These are phyloP conservation scores for Drosophila demipolita DNA, from an alignment of 2,888 invertebrate species.

Conservation along the genomic window DNA sequence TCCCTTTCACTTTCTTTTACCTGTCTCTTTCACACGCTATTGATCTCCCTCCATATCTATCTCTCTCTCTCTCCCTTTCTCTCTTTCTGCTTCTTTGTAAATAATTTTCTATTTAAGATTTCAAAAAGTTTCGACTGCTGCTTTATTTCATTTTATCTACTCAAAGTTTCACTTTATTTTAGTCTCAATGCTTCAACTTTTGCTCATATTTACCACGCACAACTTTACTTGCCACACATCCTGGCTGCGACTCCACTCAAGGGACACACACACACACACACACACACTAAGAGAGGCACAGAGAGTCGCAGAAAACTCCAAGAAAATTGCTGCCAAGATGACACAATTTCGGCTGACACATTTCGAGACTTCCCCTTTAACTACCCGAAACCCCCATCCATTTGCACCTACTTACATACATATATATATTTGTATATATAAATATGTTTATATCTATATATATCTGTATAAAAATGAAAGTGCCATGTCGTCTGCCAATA, in stretches of 20 bases:
- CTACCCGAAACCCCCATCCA: neutral
- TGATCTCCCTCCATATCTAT: neutral
- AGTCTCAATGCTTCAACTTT: neutral
- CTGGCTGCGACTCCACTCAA: neutral
- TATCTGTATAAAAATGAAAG: conserved; percentile 52
- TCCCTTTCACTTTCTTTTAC: neutral
- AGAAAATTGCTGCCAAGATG: conserved; percentile 33
- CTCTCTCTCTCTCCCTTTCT: neutral
- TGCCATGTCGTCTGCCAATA: conserved; percentile 80
- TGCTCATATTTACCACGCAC: neutral
- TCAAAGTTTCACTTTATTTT: neutral
- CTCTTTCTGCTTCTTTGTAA: neutral
- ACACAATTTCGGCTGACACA: conserved; percentile 47
- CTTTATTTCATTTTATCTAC: neutral
- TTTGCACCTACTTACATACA: neutral
- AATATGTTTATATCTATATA: conserved; percentile 1
- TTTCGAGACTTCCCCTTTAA: neutral
- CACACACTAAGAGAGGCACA: neutral
- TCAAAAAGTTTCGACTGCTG: neutral
- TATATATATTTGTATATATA: neutral
- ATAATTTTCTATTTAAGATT: neutral
- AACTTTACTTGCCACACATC: neutral
- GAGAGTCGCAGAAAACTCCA: conserved; percentile 5
- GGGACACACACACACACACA: neutral
- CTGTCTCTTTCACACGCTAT: rapidly evolving